Percentiles rank a stretch among this genome's conserved stretches.
phyloP scores from a whole-genome alignment of 2,797 vertebrate genomes.

The Clarias platycephalus region DNA sequence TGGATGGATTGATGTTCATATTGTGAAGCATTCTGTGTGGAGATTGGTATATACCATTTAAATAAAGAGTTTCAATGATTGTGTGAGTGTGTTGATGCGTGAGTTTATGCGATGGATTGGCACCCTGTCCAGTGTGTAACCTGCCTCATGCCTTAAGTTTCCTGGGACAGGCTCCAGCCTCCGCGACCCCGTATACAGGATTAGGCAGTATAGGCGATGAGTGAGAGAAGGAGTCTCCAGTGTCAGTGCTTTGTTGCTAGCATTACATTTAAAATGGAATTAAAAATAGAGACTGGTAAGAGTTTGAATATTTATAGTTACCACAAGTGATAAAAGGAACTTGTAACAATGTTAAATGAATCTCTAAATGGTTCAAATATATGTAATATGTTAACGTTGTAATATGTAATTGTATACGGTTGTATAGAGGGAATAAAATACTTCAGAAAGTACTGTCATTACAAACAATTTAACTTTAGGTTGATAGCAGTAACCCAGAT shows the following conservation, averaged over 20 bases:
- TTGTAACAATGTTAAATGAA: background rate
- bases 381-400: background rate
- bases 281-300: background rate
- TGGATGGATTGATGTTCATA: background rate
- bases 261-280: background rate
- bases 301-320: background rate
- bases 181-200: no score
- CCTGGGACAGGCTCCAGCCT: no score
- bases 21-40: background rate
- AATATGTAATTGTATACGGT: background rate
- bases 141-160: no score
- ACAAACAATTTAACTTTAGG: background rate
- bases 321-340: background rate
- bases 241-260: background rate
- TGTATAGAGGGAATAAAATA: background rate
- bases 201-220: no score
- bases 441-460: background rate
- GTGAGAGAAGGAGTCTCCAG: background rate
- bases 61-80: no score
- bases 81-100: no score
- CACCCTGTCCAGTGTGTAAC: no score
- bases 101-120: no score
- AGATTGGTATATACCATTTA: background rate
- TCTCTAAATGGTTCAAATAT: background rate
- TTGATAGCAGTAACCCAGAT: no score